Percentiles rank a stretch among this genome's conserved stretches.
Conservation (phyloP, 1,140 invertebrate genomes). For the Pantala flavescens region DNA sequence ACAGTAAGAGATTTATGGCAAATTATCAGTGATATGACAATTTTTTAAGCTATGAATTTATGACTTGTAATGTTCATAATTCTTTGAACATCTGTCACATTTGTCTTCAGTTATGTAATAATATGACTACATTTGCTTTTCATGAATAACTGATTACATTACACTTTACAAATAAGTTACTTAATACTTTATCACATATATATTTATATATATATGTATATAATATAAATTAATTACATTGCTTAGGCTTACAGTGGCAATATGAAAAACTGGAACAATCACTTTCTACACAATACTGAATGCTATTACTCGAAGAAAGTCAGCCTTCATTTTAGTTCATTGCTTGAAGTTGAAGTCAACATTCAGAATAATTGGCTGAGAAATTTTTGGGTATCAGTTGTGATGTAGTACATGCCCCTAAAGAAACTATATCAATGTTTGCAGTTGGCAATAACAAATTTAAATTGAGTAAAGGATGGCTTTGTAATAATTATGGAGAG, state of each 20-base stretch:
- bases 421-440: too few species aligned
- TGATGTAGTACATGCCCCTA: background rate
- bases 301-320: background rate
- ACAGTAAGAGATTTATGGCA: background rate
- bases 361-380: background rate
- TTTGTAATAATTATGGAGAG: too few species aligned
- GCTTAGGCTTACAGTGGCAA: background rate
- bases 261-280: background rate
- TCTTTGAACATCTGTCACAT: background rate
- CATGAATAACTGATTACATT: background rate
- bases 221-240: constrained; percentile 11
- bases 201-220: constrained; percentile 3
- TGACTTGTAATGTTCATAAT: background rate
- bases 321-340: background rate
- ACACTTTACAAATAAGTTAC: constrained; percentile 10
- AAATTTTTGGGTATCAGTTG: background rate
- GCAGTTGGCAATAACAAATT: too few species aligned
- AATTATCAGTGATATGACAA: background rate
- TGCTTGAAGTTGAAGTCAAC: background rate
- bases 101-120: background rate
- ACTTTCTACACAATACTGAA: background rate
- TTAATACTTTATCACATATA: background rate
- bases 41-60: background rate
- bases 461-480: too few species aligned
- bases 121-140: background rate